phyloP scores from a whole-genome alignment of 2,797 vertebrate genomes.

The Loriculus beryllinus region DNA sequence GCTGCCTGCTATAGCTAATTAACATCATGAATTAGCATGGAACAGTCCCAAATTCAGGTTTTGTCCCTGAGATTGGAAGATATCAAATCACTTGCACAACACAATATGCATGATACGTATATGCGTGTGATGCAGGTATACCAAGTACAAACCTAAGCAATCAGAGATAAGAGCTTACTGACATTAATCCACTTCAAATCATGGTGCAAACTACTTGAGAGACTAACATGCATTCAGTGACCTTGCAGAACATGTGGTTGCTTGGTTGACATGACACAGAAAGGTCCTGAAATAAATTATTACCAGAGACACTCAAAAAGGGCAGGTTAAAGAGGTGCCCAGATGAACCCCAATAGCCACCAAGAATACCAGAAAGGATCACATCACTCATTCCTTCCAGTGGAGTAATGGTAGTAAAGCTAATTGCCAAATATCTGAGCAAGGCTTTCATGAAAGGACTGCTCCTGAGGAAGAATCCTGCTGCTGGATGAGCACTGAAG shows the following conservation, averaged over 20 bases:
- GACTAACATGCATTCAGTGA: constrained; percentile 54
- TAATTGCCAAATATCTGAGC: neutral
- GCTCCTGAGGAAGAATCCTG: neutral
- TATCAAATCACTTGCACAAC: neutral
- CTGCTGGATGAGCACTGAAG: neutral
- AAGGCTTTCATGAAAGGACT: neutral
- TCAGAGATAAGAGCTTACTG: constrained; percentile 61
- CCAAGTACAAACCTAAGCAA: neutral
- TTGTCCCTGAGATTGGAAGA: neutral
- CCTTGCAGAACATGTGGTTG: constrained; percentile 62
- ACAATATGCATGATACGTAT: neutral
- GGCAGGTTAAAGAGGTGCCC: neutral
- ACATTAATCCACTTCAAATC: constrained; percentile 41
- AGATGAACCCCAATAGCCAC: constrained; percentile 2
- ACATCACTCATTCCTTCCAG: neutral
- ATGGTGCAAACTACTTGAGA: constrained; percentile 61
- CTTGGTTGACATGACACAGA: constrained; percentile 46
- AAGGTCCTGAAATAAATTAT: constrained; percentile 52
- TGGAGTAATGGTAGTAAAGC: neutral
- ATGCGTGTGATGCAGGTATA: neutral
- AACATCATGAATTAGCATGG: constrained; percentile 14
- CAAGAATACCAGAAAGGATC: constrained; percentile 3
- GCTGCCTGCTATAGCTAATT: constrained; percentile 29
- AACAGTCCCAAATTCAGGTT: neutral
- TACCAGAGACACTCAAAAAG: neutral